Evolutionary conservation across 1,140 invertebrate species (phyloP), one percentile per base, ranked within the genome.

Genomic region (Anastrepha ludens): DNA sequence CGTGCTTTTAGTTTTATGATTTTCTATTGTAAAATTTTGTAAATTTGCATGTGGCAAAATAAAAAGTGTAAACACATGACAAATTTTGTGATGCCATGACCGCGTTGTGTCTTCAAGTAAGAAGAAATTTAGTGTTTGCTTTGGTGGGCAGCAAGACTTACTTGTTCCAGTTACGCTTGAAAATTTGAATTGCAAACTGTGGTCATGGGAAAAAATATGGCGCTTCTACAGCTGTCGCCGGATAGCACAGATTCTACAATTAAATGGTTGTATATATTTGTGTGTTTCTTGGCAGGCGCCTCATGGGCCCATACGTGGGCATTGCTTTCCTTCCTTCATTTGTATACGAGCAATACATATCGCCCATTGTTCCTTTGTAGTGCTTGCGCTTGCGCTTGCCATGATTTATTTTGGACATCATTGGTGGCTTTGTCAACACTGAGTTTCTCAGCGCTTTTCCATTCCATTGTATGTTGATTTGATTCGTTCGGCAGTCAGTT

Each of bases 91-190:
- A 39, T 87, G 59, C 44, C 29, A 65, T 86, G 41, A 44, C 59
- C 2, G 59, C 3, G 81, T 88, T n/a, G 7, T 41, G 4, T 60
- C 44, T 62, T 20, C 64, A 65, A 60, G 55, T 60, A 3, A 47
- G 20, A 55, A 64, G 39, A 86, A 44, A 44, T 39, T 44, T 7
- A 44, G 20, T 44, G 29, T 50, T 85, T 5, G 62, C 67, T 81
- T 81, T 81, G 74, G 87, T 81, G 58, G 87, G 78, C 64, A 15
- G 86, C 67, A 67, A 81, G 47, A 47, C 86, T 87, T 85, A 88
- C 87, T 88, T 88, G 87, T 88, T 88, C 87, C 87, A 88, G 87
- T 88, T 88, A 88, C 87, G 87, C 87, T 85, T 85, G 62, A 70
- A 85, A 50, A 81, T 81, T 81, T 81, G 74, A 81, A 81, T 81